Base-by-base conservation (phyloP, 92 coral and sea anemone genomes). In the Palythoa caribaeorum region DNA sequence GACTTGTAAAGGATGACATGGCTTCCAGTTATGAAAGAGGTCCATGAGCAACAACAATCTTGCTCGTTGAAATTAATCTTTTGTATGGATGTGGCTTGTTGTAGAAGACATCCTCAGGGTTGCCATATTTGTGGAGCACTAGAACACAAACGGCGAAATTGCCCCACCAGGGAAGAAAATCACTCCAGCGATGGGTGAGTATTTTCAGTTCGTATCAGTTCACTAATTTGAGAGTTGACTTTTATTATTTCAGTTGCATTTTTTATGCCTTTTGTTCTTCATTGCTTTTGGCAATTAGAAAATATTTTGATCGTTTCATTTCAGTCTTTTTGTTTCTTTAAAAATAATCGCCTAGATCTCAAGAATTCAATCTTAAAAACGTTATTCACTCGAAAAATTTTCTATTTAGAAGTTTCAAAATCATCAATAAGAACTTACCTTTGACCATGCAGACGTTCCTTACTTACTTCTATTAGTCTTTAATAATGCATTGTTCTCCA, bases 91-190 rank as follows among this genome's bases (percentile, higher is more conserved):
- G 38, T 62, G 21, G 12, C 19, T 21, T 10, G 36, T 65, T 77
- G 52, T 40, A 92, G 98, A 85, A 71, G 81, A 69, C 66, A 75
- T 7, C 36, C 50, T n/a, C 84, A 84, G 74, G 94, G 98, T 6
- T 96, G 98, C 78, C 98, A 96, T 57, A 89, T 96, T 52, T 96
- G 98, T 71, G 98, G 98, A 8, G 87, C 85, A 12, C 6, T 89
- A 35, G 96, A 92, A 40, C 98, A 96, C 89, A 96, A 96, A 84
- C 89, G 98, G 73, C 92, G 91, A 65, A 84, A 94, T 76, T 96
- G 98, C 57, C 98, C 98, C 15, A 78, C 59, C 55, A 88, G 92
- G 44, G 60, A 66, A 3, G 39, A 48, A 40, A 68, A 81, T 21
- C 86, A 44, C 35, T 66, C 38, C 73, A 50, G 51, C 9, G 15